Evolutionary conservation across 2,888 invertebrate species (phyloP).

Genomic region (Notodonta ziczac): DNA sequence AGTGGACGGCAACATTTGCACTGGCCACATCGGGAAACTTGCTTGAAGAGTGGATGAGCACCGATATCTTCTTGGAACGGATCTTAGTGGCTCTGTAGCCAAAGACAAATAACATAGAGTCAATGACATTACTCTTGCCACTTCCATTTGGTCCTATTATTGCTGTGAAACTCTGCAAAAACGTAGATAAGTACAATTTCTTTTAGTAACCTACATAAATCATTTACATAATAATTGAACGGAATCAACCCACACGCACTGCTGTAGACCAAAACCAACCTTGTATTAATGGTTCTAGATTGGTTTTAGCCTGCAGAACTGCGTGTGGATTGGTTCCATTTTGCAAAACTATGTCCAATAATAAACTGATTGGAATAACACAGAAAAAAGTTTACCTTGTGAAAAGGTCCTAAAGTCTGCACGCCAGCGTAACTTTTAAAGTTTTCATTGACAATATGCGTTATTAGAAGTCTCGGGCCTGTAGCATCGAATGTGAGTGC

Average conservation of each 20-base stretch:
- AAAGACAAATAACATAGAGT: constrained; percentile 99
- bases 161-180: constrained; percentile 94
- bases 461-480: constrained; percentile 95
- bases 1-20: constrained; percentile 96
- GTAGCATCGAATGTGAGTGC: constrained; percentile 88
- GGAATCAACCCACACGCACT: too few species aligned
- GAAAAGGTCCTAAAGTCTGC: constrained; percentile 95
- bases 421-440: constrained; percentile 98
- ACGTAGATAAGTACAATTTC: constrained; percentile 33
- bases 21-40: constrained; percentile 88
- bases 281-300: too few species aligned
- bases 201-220: too few species aligned
- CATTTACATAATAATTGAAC: too few species aligned
- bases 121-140: constrained; percentile 99
- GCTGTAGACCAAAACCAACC: too few species aligned
- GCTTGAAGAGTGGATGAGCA: constrained; percentile 96
- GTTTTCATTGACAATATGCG: constrained; percentile 94
- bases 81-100: constrained; percentile 98
- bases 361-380: too few species aligned
- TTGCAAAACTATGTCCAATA: too few species aligned
- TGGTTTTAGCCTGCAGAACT: too few species aligned
- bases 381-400: constrained; percentile 87
- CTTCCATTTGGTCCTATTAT: constrained; percentile 99
- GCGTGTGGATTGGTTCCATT: too few species aligned
- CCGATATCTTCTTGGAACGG: constrained; percentile 97